Base-by-base conservation (phyloP, 2,888 invertebrate species). In the Aromia moschata region DNA sequence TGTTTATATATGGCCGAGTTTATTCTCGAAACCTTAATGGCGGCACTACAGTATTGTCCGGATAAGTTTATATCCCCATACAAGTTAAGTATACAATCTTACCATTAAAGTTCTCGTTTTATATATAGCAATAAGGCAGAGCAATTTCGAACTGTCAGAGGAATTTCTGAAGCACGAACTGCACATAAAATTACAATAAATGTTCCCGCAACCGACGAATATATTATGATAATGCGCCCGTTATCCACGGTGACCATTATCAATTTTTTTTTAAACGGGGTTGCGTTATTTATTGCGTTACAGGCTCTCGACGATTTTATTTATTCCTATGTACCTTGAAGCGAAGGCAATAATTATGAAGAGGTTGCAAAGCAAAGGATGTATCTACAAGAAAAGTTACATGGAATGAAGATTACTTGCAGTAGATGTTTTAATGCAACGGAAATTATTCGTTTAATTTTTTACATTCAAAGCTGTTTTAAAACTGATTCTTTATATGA, bases 171-270 rank as follows among this genome's bases (percentile, higher is more conserved):
- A 20, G 54, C 54, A 54, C 54, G 54, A 54, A 45, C 44, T 54
- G 54, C 43, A 54, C 54, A 54, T 54, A 54, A 54, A 54, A 54
- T 54, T 54, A 45, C 54, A 54, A 54, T 54, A 45, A 54, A 54
- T 54, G 54, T 54, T 45, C 43, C 49, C 7, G 49, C 49, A 38
- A 49, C 49, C 38, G 14, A 38, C 20, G 49, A 49, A 49, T 49
- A 49, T 38, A 49, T 49, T 49, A 49, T 38, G 49, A 49, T 49
- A 49, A 49, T 49, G 15, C 36, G 10, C 9, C 49, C 49, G 49
- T 49, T 49, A 49, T 38, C 38, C 38, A 49, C 49, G 25, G 15
- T 49, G 49, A 38, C 49, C 49, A 38, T 49, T 49, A 49, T 40
- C 49, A 49, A 38, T 38, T 49, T n/a, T n/a, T n/a, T n/a, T 49